A percentile compares a stretch with the other conserved stretches of the same genome.
Evolutionary conservation across 1,140 invertebrate species (phyloP).

Genomic region (Pseudoatta argentina): DNA sequence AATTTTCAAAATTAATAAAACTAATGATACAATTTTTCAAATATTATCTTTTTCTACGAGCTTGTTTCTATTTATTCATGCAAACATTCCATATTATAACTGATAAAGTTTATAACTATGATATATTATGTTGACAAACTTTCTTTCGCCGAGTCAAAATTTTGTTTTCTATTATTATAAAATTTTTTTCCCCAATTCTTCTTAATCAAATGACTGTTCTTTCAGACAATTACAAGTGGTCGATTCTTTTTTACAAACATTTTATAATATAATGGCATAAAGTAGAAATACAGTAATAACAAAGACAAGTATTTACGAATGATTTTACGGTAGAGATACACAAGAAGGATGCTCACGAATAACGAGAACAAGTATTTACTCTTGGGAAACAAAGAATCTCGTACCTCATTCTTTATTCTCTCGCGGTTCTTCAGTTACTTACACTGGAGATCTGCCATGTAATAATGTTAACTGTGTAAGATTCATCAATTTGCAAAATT

Average conservation of each 20-base stretch:
- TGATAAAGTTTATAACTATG: not conserved
- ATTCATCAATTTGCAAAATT: slow-evolving; percentile 66
- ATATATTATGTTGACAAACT: not conserved
- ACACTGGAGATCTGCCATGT: slow-evolving; percentile 47
- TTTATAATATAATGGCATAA: slow-evolving; percentile 13
- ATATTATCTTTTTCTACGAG: not conserved
- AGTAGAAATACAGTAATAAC: slow-evolving; percentile 66
- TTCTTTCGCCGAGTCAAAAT: not conserved
- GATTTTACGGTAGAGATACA: slow-evolving; percentile 64
- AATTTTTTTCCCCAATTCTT: slow-evolving; percentile 3
- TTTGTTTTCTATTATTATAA: not conserved
- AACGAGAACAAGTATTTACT: slow-evolving; percentile 77
- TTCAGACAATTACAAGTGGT: slow-evolving; percentile 54
- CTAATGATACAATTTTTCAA: not conserved
- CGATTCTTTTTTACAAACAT: slow-evolving; percentile 25
- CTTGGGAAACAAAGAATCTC: slow-evolving; percentile 75
- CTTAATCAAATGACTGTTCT: not conserved
- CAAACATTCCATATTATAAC: not conserved
- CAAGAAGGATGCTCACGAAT: slow-evolving; percentile 59
- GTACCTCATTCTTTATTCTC: slow-evolving; percentile 76
- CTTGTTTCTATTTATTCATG: not conserved
- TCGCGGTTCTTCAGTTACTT: slow-evolving; percentile 56
- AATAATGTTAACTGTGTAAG: slow-evolving; percentile 60
- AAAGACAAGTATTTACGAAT: slow-evolving; percentile 72
- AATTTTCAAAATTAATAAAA: slow-evolving; percentile 13